Base-by-base conservation (phyloP, 2,113 vertebrate species). In the Ornithorhynchus anatinus region DNA sequence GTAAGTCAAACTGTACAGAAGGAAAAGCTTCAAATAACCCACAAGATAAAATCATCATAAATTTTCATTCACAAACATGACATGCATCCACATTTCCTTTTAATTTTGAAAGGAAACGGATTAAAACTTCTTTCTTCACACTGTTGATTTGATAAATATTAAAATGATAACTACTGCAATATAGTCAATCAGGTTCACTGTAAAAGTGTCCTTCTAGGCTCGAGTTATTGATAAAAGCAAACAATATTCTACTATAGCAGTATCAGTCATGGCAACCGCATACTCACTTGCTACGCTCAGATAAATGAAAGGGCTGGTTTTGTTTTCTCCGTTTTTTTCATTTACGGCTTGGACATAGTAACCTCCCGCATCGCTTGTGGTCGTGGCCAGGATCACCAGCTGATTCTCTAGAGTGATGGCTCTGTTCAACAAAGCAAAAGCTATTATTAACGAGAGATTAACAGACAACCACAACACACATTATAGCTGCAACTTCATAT, bases 301-400 rank as follows among this genome's bases (percentile, higher is more conserved):
- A 59, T 92, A 92, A 58, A 95, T 63, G 17, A 91, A 88, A 0
- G 94, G 92, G 54, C 96, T 96, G 1, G 94, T 97, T 89, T 90
- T 95, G 74, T 94, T 96, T 87, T 98, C 96, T 2, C 97, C 96
- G 0, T 94, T 97, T 81, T 90, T 90, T 75, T 97, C 96, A 1
- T 98, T 98, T 60, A 97, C 95, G 0, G 95, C 97, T 79, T 97
- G 96, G 5, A 85, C 94, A 0, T 96, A 93, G 88, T 98, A 98
- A 8, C 91, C 81, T 29, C 97, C 96, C 0, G 93, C 81, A 1
- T 98, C 97, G 0, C 44, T 14, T 0, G 71, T 63, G 0, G 89
- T 83, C 0, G 92, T 92, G 1, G 92, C 92, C 58, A 98, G 91
- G 84, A 98, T 94, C 64, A 97, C 96, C 79, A 98, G 91, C 73